phyloP scores from a whole-genome alignment of 2,797 vertebrate species.

The Betta splendens region DNA sequence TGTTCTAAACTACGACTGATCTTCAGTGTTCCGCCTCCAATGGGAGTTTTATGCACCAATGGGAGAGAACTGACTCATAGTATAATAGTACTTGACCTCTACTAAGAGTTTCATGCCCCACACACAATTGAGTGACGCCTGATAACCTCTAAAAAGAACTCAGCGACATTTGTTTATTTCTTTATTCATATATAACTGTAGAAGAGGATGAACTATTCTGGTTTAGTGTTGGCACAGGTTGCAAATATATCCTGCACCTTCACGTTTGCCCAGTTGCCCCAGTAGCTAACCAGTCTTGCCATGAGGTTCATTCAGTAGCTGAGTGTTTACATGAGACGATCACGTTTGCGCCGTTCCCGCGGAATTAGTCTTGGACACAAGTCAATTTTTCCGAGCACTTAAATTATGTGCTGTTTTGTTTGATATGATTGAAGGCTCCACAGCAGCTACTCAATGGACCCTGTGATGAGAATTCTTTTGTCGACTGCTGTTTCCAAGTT shows the following conservation, averaged over 20 bases:
- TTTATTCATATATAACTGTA: no score
- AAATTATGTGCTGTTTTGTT: neutral
- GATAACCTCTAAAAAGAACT: neutral
- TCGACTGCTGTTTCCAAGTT: neutral
- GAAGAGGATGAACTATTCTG: no score
- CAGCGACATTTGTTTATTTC: neutral
- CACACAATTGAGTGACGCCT: neutral
- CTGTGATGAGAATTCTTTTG: neutral
- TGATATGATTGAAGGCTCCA: neutral
- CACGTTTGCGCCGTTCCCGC: no score
- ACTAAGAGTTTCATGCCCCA: neutral
- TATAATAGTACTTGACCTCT: neutral
- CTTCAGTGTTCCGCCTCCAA: slow-evolving; percentile 8
- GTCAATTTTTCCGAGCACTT: neutral
- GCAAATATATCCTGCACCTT: no score
- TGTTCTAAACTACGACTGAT: slow-evolving; percentile 2
- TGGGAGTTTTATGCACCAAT: neutral
- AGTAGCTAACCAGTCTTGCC: no score
- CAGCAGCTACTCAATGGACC: neutral
- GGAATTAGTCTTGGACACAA: neutral
- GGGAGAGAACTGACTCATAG: neutral
- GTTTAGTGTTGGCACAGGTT: no score
- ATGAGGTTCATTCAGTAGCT: no score
- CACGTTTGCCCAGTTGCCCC: no score
- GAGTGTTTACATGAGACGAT: neutral